Base-by-base conservation (phyloP, 2,888 invertebrate species). In the Drosophila ezoana region DNA sequence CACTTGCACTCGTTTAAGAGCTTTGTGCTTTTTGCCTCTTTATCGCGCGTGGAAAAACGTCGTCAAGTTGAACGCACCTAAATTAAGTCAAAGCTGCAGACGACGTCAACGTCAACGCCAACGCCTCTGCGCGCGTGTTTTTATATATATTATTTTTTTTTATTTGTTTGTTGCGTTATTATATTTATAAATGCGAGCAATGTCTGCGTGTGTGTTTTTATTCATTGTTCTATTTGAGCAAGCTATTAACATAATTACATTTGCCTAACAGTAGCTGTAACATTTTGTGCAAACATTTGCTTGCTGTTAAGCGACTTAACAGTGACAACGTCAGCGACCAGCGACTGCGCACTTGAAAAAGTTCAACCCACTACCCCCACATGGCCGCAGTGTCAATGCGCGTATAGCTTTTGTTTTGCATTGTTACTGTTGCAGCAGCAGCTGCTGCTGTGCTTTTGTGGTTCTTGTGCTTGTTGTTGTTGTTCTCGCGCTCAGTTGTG, bases 81-180 rank as follows among this genome's bases (percentile, higher is more conserved):
- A 92, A 92, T 89, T 91, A 91, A 91, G 92, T 92, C 92, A 92
- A 92, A 91, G 91, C 91, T 91, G 89, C 86, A 82, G 74, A 85
- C 79, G 67, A 76, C 56, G 63, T 74, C 38, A 54, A 41, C 59
- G 54, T 20, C 45, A 49, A 14, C 52, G 68, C 47, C 44, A 45
- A n/a, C 38, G 61, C 28, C 28, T 16, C 38, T 60, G 56, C 64
- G 58, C 63, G 58, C 65, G 44, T 59, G 64, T 35, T 59, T 60
- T 14, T 10, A 28, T 28, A 32, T 40, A 11, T 51, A 10, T 58
- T 33, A 47, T 28, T 41, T 32, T 62, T 32, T 62, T 59, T 53
- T 49, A 47, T 76, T 81, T 76, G 67, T 78, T 85, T 81, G 68
- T 51, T 62, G 51, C 51, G 45, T 53, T 76, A 68, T 65, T 79